Evolutionary conservation across 2,797 vertebrate genomes (phyloP).

Genomic region (Syndactyla subalaris): DNA sequence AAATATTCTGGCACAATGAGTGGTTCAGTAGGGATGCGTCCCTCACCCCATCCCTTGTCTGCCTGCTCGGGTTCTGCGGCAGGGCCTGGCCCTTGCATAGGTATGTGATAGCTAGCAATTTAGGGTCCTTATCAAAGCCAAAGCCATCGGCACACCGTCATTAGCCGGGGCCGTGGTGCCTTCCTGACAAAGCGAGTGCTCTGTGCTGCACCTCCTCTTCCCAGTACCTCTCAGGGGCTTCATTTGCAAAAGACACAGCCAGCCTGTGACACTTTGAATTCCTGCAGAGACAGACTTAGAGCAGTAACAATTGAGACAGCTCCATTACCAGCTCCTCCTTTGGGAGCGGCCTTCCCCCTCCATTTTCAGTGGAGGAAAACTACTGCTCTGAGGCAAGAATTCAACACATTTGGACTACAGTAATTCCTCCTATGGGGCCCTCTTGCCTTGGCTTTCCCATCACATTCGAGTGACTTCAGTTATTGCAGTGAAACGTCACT

Average conservation of each 20-base stretch:
- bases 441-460: not conserved
- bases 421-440: not conserved
- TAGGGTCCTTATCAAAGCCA: not conserved
- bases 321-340: slow-evolving; percentile 31
- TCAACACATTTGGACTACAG: not conserved
- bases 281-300: not conserved
- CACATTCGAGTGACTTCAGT: not conserved
- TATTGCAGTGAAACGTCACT: fast-evolving
- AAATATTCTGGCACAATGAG: too few species aligned
- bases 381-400: not conserved
- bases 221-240: not conserved
- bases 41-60: not conserved
- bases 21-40: not conserved
- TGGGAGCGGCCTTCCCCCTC: slow-evolving; percentile 18
- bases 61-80: not conserved
- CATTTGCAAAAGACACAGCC: not conserved
- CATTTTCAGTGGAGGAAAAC: not conserved
- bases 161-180: not conserved
- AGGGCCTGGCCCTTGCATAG: not conserved
- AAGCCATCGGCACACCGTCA: not conserved
- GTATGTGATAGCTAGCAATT: not conserved
- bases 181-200: not conserved
- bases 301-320: not conserved
- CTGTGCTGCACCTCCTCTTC: not conserved
- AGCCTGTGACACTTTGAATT: not conserved